Evolutionary conservation across 2,797 vertebrate genomes (phyloP).

Genomic region (Sphenodon punctatus): DNA sequence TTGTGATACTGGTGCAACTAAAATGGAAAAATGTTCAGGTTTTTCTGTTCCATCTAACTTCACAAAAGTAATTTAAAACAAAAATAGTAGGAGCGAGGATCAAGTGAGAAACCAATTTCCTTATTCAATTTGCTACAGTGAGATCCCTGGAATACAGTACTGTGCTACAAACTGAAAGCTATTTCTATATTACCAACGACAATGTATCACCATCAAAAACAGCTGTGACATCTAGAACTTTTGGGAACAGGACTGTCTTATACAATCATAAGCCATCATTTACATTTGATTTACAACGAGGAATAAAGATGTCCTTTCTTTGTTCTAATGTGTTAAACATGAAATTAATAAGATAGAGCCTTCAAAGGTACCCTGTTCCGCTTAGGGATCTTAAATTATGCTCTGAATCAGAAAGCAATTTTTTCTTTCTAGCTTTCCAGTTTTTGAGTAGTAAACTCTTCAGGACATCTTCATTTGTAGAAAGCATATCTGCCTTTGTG

Average conservation of each 20-base stretch:
- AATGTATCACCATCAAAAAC: slow-evolving; percentile 25
- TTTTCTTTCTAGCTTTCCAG: not conserved
- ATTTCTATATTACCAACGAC: slow-evolving; percentile 4
- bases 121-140: slow-evolving; percentile 13
- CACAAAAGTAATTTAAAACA: slow-evolving; percentile 30
- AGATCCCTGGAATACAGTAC: slow-evolving; percentile 18
- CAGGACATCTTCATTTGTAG: not conserved
- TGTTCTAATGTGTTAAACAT: slow-evolving; percentile 50
- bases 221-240: slow-evolving; percentile 17
- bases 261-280: not conserved
- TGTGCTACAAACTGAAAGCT: slow-evolving; percentile 15
- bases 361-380: slow-evolving; percentile 35
- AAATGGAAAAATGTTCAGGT: slow-evolving; percentile 16
- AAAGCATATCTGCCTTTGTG: not conserved
- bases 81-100: slow-evolving; percentile 13
- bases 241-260: slow-evolving; percentile 22
- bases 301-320: slow-evolving; percentile 22
- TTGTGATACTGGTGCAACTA: slow-evolving; percentile 6
- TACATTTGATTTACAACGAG: slow-evolving; percentile 31
- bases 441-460: not conserved
- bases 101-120: slow-evolving; percentile 38
- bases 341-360: slow-evolving; percentile 30
- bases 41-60: slow-evolving; percentile 26
- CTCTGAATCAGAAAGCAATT: not conserved
- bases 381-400: slow-evolving; percentile 15